Evolutionary conservation across 1,140 invertebrate genomes (phyloP).

Genomic region (Homarus americanus): DNA sequence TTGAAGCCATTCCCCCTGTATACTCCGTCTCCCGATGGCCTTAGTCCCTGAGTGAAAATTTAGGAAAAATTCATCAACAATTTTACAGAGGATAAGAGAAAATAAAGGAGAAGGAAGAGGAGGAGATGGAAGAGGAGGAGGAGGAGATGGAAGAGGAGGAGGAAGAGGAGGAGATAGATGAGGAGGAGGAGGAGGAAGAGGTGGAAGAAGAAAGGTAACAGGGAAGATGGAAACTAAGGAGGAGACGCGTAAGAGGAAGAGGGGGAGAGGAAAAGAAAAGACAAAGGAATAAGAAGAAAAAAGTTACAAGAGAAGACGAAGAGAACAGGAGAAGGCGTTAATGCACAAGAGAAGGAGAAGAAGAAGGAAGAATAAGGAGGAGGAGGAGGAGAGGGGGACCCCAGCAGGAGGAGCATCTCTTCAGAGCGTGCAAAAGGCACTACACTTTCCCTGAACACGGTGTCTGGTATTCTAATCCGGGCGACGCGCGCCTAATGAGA

Average conservation of each 20-base stretch:
- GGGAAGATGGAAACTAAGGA: neutral
- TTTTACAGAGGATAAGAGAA: too few species aligned
- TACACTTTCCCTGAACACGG: neutral
- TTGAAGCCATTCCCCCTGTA: too few species aligned
- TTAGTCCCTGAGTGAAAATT: too few species aligned
- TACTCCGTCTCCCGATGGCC: too few species aligned
- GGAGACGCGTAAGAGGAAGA: neutral
- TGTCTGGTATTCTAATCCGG: conserved; percentile 15
- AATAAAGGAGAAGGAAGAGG: too few species aligned
- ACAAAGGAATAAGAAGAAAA: neutral
- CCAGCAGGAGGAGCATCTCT: too few species aligned
- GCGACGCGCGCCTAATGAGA: conserved; percentile 20
- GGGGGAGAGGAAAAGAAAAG: neutral
- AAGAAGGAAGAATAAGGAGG: neutral
- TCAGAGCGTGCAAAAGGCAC: neutral
- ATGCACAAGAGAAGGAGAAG: neutral
- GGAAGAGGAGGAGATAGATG: neutral
- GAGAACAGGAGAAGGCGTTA: neutral
- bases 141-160: neutral
- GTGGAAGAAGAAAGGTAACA: too few species aligned
- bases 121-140: neutral
- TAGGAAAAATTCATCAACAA: too few species aligned
- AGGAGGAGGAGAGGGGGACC: too few species aligned
- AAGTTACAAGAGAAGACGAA: too few species aligned
- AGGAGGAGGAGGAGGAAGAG: neutral